Conservation (phyloP, 2,888 invertebrate species). For the Helleia helle region DNA sequence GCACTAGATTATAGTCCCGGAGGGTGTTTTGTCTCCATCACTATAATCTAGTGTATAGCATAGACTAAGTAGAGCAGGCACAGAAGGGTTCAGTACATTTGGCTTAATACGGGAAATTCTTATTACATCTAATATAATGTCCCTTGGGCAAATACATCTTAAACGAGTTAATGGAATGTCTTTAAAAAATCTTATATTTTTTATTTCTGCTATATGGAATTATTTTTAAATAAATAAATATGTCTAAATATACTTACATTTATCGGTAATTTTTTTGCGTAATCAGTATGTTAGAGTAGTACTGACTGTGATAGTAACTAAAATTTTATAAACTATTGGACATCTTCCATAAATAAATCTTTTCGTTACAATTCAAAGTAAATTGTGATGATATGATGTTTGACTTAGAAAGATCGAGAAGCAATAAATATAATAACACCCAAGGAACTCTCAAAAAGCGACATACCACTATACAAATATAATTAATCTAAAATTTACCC, state of each 20-base stretch:
- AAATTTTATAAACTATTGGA: too few species aligned
- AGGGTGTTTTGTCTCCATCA: background rate
- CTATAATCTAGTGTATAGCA: constrained; percentile 29
- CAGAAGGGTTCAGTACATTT: constrained; percentile 73
- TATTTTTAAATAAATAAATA: too few species aligned
- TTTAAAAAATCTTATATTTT: constrained; percentile 10
- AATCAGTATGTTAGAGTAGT: too few species aligned
- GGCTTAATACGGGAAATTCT: constrained; percentile 64
- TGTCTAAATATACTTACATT: too few species aligned
- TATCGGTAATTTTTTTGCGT: too few species aligned
- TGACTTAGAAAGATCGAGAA: too few species aligned
- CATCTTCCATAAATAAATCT: too few species aligned
- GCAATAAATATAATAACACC: constrained; percentile 24
- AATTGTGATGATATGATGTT: too few species aligned
- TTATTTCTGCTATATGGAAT: too few species aligned
- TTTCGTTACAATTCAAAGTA: too few species aligned
- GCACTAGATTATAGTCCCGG: constrained; percentile 15
- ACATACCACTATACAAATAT: constrained; percentile 48
- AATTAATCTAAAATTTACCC: constrained; percentile 50
- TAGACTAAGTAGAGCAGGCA: constrained; percentile 63
- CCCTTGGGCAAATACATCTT: constrained; percentile 37
- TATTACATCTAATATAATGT: constrained; percentile 61
- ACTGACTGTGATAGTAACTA: too few species aligned
- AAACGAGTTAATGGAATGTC: constrained; percentile 46
- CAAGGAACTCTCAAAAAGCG: constrained; percentile 54